Percentiles rank a stretch among this genome's conserved stretches.
Evolutionary conservation across 2,888 invertebrate genomes (phyloP).

Genomic region (Lottia scabra): DNA sequence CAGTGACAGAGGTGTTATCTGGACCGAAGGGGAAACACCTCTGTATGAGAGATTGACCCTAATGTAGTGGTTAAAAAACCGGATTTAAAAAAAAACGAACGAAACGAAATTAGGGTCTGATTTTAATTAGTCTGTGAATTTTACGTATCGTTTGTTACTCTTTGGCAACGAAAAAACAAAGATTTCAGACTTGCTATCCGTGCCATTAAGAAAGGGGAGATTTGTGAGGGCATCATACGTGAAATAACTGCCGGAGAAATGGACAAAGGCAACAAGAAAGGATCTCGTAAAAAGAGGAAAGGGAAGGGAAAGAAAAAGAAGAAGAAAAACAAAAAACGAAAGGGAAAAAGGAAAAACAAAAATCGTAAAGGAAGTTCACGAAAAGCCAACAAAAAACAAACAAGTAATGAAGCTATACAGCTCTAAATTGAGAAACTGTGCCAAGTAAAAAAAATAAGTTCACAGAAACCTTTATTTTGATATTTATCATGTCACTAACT

Average conservation of each 20-base stretch:
- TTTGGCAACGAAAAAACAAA: slow-evolving; percentile 32
- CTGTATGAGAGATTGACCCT: too few relatives aligned
- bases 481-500: too few relatives aligned
- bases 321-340: slow-evolving; percentile 17
- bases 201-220: slow-evolving; percentile 38
- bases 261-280: neutral
- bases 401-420: slow-evolving; percentile 10
- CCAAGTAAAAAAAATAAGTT: too few relatives aligned
- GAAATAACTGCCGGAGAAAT: slow-evolving; percentile 6
- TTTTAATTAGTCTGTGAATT: too few relatives aligned
- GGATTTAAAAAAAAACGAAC: too few relatives aligned
- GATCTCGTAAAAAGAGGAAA: neutral
- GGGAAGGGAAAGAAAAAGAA: slow-evolving; percentile 10
- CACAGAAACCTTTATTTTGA: too few relatives aligned
- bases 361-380: slow-evolving; percentile 15
- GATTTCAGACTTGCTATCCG: slow-evolving; percentile 38
- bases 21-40: too few relatives aligned
- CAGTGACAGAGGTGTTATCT: too few relatives aligned
- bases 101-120: too few relatives aligned
- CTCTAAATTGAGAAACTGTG: too few relatives aligned
- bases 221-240: slow-evolving; percentile 33
- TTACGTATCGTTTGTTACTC: slow-evolving; percentile 33
- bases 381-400: slow-evolving; percentile 13
- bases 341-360: slow-evolving; percentile 17
- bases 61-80: too few relatives aligned